A percentile compares a stretch with the other conserved stretches of the same genome.
These are phyloP conservation scores for Trachelus stipa DNA, from an alignment of 2,888 invertebrate species.

Conservation along the genomic window DNA sequence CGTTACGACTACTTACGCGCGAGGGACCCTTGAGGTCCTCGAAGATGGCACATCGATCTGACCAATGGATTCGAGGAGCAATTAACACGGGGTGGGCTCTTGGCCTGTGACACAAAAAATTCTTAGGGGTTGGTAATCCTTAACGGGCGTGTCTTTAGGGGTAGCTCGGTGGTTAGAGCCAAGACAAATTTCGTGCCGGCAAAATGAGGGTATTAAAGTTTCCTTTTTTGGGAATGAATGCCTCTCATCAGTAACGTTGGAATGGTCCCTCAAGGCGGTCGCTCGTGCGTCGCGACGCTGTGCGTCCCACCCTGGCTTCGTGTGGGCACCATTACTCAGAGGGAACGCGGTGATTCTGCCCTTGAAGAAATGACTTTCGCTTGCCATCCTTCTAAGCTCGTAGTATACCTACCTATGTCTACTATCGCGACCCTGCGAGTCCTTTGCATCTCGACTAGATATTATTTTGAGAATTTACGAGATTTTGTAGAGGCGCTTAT, in stretches of 20 bases:
- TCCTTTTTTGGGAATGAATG: constrained; percentile 17
- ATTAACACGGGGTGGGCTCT: not conserved
- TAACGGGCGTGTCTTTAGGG: constrained; percentile 1
- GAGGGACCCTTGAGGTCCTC: not conserved
- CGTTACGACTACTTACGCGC: not conserved
- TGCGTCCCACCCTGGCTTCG: not conserved
- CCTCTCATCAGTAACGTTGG: constrained; percentile 20
- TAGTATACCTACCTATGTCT: not conserved
- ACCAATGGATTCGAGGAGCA: not conserved
- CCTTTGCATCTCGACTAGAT: not conserved
- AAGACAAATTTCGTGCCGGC: constrained; percentile 11
- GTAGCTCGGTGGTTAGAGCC: constrained; percentile 3
- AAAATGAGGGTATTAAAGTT: constrained; percentile 16
- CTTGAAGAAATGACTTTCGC: not conserved
- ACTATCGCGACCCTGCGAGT: not conserved
- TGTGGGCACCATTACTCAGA: constrained; percentile 3
- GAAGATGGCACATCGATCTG: not conserved
- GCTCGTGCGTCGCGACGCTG: constrained; percentile 10
- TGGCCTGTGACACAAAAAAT: not conserved
- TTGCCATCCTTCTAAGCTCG: not conserved
- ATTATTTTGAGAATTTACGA: not conserved
- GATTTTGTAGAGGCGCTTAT: not conserved
- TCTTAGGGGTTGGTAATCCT: constrained; percentile 3
- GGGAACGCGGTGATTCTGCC: constrained; percentile 3
- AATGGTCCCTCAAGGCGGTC: constrained; percentile 12